Conservation (phyloP, 23 tunicate species). For the Pegea sp. region DNA sequence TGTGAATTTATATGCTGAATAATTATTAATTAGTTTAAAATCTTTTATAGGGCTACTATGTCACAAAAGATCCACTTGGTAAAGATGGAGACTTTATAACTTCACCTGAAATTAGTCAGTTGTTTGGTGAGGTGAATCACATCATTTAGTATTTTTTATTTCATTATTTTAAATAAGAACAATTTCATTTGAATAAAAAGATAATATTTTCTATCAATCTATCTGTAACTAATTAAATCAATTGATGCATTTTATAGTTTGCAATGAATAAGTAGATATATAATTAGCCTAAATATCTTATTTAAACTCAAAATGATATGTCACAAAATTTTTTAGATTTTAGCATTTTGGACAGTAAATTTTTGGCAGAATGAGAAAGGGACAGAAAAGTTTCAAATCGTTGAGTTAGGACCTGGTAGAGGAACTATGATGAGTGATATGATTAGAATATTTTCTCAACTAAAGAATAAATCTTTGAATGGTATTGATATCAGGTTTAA, state of each 20-base stretch:
- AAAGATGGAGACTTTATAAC: conserved; percentile 72
- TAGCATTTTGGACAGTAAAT: conserved; percentile 53
- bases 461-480: conserved; percentile 11
- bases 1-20: too few species aligned
- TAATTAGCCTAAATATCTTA: too few species aligned
- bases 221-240: too few species aligned
- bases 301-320: too few species aligned
- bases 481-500: conserved; percentile 7
- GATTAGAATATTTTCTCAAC: conserved; percentile 26
- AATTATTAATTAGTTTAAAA: too few species aligned
- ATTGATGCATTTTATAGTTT: too few species aligned
- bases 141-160: too few species aligned
- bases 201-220: too few species aligned
- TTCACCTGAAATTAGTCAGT: conserved; percentile 79
- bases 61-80: conserved; percentile 56
- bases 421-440: conserved; percentile 71
- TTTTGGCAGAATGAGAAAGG: conserved; percentile 41
- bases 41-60: conserved; percentile 63
- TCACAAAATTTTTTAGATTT: conserved; percentile 9
- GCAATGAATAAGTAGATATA: too few species aligned
- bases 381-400: conserved; percentile 21
- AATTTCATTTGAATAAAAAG: too few species aligned
- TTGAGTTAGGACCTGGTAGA: conserved; percentile 85
- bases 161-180: too few species aligned
- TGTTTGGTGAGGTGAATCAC: conserved; percentile 98